Base-by-base conservation (phyloP, 2,888 invertebrate species). In the Phyllotreta striolata region DNA sequence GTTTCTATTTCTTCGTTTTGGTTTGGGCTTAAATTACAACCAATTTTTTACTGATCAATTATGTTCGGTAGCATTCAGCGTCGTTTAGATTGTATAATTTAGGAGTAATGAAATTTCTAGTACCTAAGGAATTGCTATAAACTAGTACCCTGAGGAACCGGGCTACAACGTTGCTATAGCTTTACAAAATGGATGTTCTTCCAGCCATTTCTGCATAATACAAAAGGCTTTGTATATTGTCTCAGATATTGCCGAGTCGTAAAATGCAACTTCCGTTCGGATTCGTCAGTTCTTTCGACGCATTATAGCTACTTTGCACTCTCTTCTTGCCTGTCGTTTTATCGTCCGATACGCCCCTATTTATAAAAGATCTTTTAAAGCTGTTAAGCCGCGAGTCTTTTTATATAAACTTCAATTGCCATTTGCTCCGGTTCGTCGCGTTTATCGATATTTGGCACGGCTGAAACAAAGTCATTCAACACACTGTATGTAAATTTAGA, bases 221-320 rank as follows among this genome's bases (percentile, higher is more conserved):
- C 43, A 52, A 59, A 24, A 59, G 59, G 59, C 59, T 59, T 59
- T 59, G 59, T 59, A 59, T 59, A 59, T 59, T 59, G 59, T 52
- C 59, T 59, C 51, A 35, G 51, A 59, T 59, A 59, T 59, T 43
- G 59, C 59, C 51, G 41, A 41, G 51, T 59, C 59, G 59, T 59
- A 59, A 59, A 59, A 59, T 43, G 51, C 52, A 59, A 51, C 59
- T 59, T 59, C 59, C 51, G 51, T 59, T 59, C 51, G 59, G 51
- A 59, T 59, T 51, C 59, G 59, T 59, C 59, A 59, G 52, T 59
- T 59, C 59, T 59, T 59, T 52, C 51, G 40, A 59, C 40, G 59
- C 43, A 59, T 59, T 59, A 51, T 51, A 59, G 59, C 43, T 39
- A 52, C 52, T 59, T 59, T 51, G 43, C 51, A 52, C 59, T 51